Evolutionary conservation across 2,888 invertebrate species (phyloP).

Genomic region (Cephus rjabovi): DNA sequence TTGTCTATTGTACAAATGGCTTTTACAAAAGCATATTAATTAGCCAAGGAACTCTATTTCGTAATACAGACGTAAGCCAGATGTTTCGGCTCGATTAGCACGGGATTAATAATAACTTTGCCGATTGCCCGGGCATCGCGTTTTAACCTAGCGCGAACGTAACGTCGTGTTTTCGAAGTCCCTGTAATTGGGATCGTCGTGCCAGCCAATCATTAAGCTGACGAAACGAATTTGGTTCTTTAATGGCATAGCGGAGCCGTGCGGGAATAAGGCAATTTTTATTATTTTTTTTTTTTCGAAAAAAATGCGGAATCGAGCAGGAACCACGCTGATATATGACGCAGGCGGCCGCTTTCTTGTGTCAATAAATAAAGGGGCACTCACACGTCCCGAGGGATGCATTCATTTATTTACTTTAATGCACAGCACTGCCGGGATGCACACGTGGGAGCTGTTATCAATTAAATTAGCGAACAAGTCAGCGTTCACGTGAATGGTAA

Average conservation of each 20-base stretch:
- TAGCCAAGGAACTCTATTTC: conserved; percentile 33
- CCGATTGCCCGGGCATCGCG: not conserved
- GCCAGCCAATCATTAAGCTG: too few species aligned
- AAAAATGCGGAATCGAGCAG: too few species aligned
- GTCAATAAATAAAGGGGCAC: conserved; percentile 43
- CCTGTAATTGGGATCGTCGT: too few species aligned
- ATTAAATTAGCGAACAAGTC: conserved; percentile 41
- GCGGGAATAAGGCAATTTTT: too few species aligned
- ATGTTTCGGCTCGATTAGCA: conserved; percentile 35
- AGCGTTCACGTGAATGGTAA: not conserved
- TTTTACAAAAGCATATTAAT: conserved; percentile 30
- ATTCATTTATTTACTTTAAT: conserved; percentile 51
- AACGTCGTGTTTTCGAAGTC: too few species aligned
- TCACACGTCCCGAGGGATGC: conserved; percentile 39
- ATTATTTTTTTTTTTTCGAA: too few species aligned
- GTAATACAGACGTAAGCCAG: conserved; percentile 38
- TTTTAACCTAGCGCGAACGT: too few species aligned
- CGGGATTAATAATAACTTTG: conserved; percentile 48
- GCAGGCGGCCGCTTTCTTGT: conserved; percentile 16
- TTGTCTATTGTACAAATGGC: too few species aligned
- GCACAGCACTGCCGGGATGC: conserved; percentile 25
- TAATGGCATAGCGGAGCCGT: too few species aligned
- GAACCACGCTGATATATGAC: too few species aligned
- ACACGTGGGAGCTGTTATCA: conserved; percentile 39
- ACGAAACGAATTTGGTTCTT: too few species aligned